Evolutionary conservation across 2,888 invertebrate species (phyloP).

Genomic region (Cheilosia grossa): DNA sequence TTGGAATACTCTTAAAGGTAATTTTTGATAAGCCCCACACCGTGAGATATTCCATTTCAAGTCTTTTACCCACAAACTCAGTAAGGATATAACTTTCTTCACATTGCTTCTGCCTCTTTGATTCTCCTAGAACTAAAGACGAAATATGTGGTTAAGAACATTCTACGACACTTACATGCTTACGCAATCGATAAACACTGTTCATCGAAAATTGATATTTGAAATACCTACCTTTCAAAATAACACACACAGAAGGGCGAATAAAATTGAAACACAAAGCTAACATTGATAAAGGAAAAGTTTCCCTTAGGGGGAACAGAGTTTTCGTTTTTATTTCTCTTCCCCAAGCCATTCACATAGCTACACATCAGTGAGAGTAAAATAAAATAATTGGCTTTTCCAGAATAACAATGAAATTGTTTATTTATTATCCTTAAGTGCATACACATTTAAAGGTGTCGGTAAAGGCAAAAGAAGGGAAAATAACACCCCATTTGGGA

Average conservation of each 20-base stretch:
- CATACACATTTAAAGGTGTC: slow-evolving; percentile 10
- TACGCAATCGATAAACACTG: slow-evolving; percentile 31
- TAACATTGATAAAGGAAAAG: slow-evolving; percentile 11
- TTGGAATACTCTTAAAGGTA: no score
- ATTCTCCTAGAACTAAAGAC: no score
- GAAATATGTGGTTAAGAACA: neutral
- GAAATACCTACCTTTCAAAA: slow-evolving; percentile 38
- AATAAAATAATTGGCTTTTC: neutral
- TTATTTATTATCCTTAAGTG: slow-evolving; percentile 39
- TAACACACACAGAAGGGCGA: slow-evolving; percentile 2
- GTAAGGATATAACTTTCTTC: neutral
- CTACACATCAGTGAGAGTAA: neutral
- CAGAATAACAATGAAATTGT: slow-evolving; percentile 13
- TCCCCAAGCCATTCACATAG: neutral
- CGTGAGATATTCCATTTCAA: no score
- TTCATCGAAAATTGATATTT: slow-evolving; percentile 51
- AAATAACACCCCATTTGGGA: slow-evolving; percentile 8
- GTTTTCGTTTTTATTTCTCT: slow-evolving; percentile 1
- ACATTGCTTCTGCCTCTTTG: neutral
- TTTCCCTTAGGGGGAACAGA: neutral
- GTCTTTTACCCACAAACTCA: no score
- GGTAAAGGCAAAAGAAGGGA: neutral
- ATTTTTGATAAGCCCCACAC: no score
- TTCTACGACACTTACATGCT: neutral
- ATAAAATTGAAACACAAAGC: neutral